Evolutionary conservation across 2,797 vertebrate species (phyloP), one percentile per base, ranked within the genome.

Genomic region (Austrolebias charrua): DNA sequence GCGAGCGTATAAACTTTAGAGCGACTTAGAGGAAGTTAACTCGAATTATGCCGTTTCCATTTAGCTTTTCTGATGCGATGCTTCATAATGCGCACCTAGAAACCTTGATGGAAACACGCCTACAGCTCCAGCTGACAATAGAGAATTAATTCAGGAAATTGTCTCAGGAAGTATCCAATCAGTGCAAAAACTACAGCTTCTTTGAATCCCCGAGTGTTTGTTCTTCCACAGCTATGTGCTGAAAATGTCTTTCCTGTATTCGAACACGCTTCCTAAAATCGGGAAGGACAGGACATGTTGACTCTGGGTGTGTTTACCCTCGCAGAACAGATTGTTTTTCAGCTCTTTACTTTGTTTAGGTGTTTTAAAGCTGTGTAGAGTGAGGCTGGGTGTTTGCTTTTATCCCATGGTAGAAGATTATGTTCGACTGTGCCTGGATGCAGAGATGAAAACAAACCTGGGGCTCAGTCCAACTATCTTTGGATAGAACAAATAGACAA

Each of bases 201-300:
- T 47, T 16, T 40, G 35, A 74, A 74, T 43, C 51, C 29, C 48
- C 7, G 42, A 48, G 73, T 60, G 67, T 59, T 33, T 5, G 11
- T 66, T 76, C 54, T 63, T 65, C 24, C 56, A 82, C 71, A 82
- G 86, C 84, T 86, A 80, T 83, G 83, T 69, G 73, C 64, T 78
- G 69, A 87, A 78, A 86, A 69, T 28, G 63, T 54, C 66, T 71
- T 78, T 88, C 87, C 87, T 84, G 82, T 69, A 84, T 81, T 80
- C 44, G 43, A 69, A 60, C 7, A 1, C 43, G 58, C 74, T 83
- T 86, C 81, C 83, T 79, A 72, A 75, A 61, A 73, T 83, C 78
- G 80, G 86, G 83, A 87, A 86, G 81, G 81, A 79, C 86, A 76
- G 65, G 53, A 53, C 56, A 7, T 4, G 57, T 38, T 73, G 55